Conservation (phyloP, 2,888 invertebrate genomes). For the Apantesis nais region DNA sequence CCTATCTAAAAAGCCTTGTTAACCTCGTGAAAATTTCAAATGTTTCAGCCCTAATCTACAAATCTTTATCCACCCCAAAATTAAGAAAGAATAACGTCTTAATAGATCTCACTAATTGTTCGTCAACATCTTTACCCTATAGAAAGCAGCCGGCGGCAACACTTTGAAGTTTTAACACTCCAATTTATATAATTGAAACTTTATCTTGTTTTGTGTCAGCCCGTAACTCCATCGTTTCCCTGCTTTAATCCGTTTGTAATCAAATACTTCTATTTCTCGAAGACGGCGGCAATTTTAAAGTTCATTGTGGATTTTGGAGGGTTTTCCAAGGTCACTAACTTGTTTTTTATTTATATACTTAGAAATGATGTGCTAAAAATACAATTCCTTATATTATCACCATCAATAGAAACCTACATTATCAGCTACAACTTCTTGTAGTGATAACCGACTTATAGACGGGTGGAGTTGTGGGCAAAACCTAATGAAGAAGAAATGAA, state of each 20-base stretch:
- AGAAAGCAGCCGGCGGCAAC: constrained; percentile 57
- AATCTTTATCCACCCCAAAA: constrained; percentile 16
- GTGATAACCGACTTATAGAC: too few species aligned
- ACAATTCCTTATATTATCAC: too few species aligned
- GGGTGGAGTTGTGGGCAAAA: too few species aligned
- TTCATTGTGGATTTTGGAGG: constrained; percentile 13
- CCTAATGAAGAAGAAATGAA: too few species aligned
- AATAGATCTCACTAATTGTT: constrained; percentile 56
- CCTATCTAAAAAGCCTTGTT: constrained; percentile 1
- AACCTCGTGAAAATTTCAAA: background rate
- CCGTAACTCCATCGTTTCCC: constrained; percentile 48
- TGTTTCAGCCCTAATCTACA: constrained; percentile 1
- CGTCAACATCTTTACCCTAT: constrained; percentile 52
- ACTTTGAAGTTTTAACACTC: constrained; percentile 69
- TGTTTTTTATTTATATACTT: background rate
- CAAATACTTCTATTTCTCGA: constrained; percentile 39
- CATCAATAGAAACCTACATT: too few species aligned
- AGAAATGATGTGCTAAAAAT: too few species aligned
- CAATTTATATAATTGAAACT: constrained; percentile 73
- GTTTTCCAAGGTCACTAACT: background rate
- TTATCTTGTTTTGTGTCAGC: constrained; percentile 58
- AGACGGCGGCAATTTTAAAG: constrained; percentile 26
- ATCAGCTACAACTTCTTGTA: too few species aligned
- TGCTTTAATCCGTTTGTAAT: constrained; percentile 45
- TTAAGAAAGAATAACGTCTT: constrained; percentile 44